Base-by-base conservation (phyloP, 2,888 invertebrate genomes). In the Silvanus unidentatus region DNA sequence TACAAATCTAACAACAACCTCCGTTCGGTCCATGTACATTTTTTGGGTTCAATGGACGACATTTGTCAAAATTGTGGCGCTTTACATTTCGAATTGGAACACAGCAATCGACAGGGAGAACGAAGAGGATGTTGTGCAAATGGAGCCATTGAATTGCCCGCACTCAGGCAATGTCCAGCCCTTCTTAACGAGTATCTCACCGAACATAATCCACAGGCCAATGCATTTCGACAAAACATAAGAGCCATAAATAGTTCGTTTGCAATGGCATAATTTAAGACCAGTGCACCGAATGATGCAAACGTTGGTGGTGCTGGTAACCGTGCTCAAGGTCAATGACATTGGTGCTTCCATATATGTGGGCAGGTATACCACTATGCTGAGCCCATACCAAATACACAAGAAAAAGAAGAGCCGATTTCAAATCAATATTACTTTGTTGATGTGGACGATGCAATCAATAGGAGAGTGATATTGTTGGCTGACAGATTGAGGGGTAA, bases 211-310 rank as follows among this genome's bases (percentile, higher is more conserved):
- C 4, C 22, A 22, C 3, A 22, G 8, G 22, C 4, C 3, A 22
- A 8, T 5, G 22, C 8, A 22, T 32, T 32, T 32, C 5, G 3
- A 9, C 4, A 3, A 8, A 37, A 37, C 15, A 37, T 37, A 15
- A 14, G 37, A 6, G 14, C 37, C 5, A 16, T 42, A 13, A 52
- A 52, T 40, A 42, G 47, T 28, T 13, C 50, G 9, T 49, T 52
- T 36, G 47, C 50, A 2, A 50, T 52, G 47, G 52, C 49, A 1
- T 52, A 49, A 6, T 49, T 47, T 30, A 51, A 46, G 16, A 15
- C 44, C 8, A 16, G 38, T 2, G 39, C 35, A 27, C 41, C 43
- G 13, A 40, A 35, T 8, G 41, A 42, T 13, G 10, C 34, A 10
- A 46, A 46, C 29, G 29, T 36, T 8, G 41, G 35, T 9, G n/a